Percentiles rank a stretch among this genome's conserved stretches.
Conservation (phyloP, 1,140 invertebrate genomes). For the Gryon sp. region DNA sequence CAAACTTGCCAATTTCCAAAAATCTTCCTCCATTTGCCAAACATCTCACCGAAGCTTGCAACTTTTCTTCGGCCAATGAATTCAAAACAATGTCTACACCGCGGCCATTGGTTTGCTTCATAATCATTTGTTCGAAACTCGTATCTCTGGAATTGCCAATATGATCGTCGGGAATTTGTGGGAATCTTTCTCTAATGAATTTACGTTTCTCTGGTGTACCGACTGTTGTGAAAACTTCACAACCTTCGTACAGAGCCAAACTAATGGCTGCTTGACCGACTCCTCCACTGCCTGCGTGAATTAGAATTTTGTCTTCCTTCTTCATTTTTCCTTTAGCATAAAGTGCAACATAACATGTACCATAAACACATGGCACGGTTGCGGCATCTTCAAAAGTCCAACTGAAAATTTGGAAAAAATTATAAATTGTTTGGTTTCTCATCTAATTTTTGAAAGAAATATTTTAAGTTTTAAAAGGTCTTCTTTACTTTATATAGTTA, state of each 20-base stretch:
- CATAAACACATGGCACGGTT: constrained; percentile 92
- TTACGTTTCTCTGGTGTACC: constrained; percentile 85
- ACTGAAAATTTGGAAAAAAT: constrained; percentile 51
- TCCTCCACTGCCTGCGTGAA: constrained; percentile 88
- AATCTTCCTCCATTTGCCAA: constrained; percentile 85
- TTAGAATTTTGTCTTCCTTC: constrained; percentile 84
- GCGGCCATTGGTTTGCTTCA: constrained; percentile 81
- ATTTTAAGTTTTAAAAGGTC: neutral
- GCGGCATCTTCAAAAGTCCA: constrained; percentile 94
- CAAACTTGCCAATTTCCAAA: constrained; percentile 89
- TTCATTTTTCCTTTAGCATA: constrained; percentile 80
- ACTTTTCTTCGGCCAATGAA: constrained; percentile 88
- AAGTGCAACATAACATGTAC: constrained; percentile 91
- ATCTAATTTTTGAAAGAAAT: too few species aligned
- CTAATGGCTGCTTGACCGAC: constrained; percentile 90
- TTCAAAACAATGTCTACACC: constrained; percentile 90
- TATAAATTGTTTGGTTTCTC: too few species aligned
- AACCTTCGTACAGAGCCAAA: constrained; percentile 83
- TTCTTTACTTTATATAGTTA: neutral
- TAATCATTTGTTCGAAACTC: constrained; percentile 86
- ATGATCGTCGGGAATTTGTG: constrained; percentile 83
- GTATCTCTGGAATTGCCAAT: constrained; percentile 87
- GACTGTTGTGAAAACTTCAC: constrained; percentile 86
- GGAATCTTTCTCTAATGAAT: constrained; percentile 84
- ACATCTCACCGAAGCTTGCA: constrained; percentile 88